Percentiles rank a stretch among this genome's conserved stretches.
Evolutionary conservation across 2,888 invertebrate species (phyloP).

Genomic region (Pocota personata): DNA sequence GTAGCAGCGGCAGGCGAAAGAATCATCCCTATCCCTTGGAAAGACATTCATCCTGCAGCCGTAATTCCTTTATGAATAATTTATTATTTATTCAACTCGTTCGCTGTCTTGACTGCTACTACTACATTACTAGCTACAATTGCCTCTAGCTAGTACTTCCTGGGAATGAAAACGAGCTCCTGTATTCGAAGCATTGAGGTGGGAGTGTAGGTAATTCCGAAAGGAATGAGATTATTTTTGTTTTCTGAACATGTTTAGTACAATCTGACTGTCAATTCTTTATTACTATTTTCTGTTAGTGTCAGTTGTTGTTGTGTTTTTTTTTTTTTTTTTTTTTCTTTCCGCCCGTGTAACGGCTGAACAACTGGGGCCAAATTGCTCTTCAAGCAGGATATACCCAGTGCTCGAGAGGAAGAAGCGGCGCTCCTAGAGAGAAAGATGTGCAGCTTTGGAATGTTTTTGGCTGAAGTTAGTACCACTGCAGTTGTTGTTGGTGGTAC

Average conservation of each 20-base stretch:
- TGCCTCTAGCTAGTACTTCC: constrained; percentile 43
- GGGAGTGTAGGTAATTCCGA: neutral
- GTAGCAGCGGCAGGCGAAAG: constrained; percentile 8
- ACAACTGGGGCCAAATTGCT: constrained; percentile 65
- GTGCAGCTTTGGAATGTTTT: constrained; percentile 9
- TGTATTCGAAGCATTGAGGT: neutral
- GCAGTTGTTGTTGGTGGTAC: constrained; percentile 19
- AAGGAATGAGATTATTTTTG: constrained; percentile 49
- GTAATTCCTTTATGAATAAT: constrained; percentile 73
- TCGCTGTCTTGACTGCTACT: constrained; percentile 64
- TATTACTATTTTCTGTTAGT: constrained; percentile 65
- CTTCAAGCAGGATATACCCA: constrained; percentile 48
- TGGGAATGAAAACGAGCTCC: neutral
- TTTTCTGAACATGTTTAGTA: constrained; percentile 67
- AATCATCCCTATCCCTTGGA: constrained; percentile 29
- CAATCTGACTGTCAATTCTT: constrained; percentile 71
- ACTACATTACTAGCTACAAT: constrained; percentile 60
- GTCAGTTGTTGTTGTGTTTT: constrained; percentile 34
- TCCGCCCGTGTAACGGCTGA: constrained; percentile 34
- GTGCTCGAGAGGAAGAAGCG: neutral
- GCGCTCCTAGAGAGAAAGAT: neutral
- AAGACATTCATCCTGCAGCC: constrained; percentile 71
- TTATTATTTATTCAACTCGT: constrained; percentile 73
- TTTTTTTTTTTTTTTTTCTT: constrained; percentile 6
- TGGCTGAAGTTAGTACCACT: constrained; percentile 7